These are phyloP conservation scores for Cheilosia variabilis DNA, from an alignment of 2,888 invertebrate genomes.

Conservation along the genomic window DNA sequence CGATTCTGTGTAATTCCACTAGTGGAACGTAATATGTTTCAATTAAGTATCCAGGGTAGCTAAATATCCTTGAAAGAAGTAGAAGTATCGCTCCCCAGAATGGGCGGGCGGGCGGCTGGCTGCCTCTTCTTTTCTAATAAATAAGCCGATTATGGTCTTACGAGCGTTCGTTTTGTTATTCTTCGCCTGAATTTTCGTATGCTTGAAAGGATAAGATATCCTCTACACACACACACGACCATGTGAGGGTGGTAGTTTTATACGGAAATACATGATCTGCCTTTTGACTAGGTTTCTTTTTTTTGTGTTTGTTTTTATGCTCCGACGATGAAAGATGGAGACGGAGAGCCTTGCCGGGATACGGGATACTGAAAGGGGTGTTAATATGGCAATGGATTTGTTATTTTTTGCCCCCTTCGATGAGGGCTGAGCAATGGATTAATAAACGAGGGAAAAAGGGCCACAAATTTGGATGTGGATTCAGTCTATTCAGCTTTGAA, in stretches of 20 bases:
- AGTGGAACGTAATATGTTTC: constrained; percentile 51
- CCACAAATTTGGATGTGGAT: constrained; percentile 35
- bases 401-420: constrained; percentile 13
- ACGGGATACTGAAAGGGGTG: constrained; percentile 67
- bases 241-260: constrained; percentile 18
- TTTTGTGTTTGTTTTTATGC: background rate
- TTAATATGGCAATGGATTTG: constrained; percentile 67
- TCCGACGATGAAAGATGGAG: constrained; percentile 24
- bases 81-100: background rate
- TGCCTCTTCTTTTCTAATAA: constrained; percentile 38
- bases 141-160: constrained; percentile 73
- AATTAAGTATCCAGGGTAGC: constrained; percentile 44
- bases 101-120: background rate
- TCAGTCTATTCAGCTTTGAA: constrained; percentile 57
- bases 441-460: constrained; percentile 29
- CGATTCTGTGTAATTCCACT: constrained; percentile 1
- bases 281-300: constrained; percentile 48
- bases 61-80: constrained; percentile 46
- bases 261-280: constrained; percentile 59
- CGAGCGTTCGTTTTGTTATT: constrained; percentile 62
- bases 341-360: constrained; percentile 46
- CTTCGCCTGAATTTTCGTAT: constrained; percentile 34
- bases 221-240: constrained; percentile 3
- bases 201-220: constrained; percentile 54
- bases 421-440: constrained; percentile 14